Evolutionary conservation across 2,797 vertebrate species (phyloP), one percentile per base, ranked within the genome.

Genomic region (Rhodeus uyekii): DNA sequence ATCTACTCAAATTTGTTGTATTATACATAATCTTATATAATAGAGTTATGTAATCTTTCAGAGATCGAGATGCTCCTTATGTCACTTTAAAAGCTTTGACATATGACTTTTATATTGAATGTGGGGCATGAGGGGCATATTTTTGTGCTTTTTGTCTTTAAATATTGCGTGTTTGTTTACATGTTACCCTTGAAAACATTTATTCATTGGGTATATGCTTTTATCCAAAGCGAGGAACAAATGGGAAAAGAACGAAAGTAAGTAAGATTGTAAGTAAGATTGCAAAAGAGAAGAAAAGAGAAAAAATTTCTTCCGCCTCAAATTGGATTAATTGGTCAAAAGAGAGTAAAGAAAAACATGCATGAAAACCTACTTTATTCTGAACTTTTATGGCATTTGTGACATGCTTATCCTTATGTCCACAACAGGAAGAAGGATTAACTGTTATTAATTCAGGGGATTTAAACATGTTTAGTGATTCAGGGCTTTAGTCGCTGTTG

Each of bases 401-500:
- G 50, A 29, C 64, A 76, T 46, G 27, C 36, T 63, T 60, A 53
- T 50, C 32, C n/a, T 53, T 32, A 55, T 24, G 24, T 60, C 38
- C 73, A 46, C 72, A 39, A 39, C 50, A 60, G 38, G 48, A 67
- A 65, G 48, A 24, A 34, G 74, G 73, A 77, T 76, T 77, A 82
- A 68, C 8, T 82, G 48, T 76, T 22, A 27, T 58, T 76, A 82
- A 82, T 77, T 68, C 73, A 29, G 14, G 13, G 73, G 81, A 82
- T 82, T 82, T 58, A 76, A 68, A 76, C 73, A 76, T 82, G 81
- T 58, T 76, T 63, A 38, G 50, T 24, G 64, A 76, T 82, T 82
- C 48, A 68, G 39, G 61, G 50, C 29, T 74, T 36, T 81, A 63
- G 68, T 48, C 12, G 2, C 38, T 74, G 4, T 80, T 0, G 4